These are phyloP conservation scores for Drosophila sordidula DNA, from an alignment of 2,888 invertebrate species.

Conservation along the genomic window DNA sequence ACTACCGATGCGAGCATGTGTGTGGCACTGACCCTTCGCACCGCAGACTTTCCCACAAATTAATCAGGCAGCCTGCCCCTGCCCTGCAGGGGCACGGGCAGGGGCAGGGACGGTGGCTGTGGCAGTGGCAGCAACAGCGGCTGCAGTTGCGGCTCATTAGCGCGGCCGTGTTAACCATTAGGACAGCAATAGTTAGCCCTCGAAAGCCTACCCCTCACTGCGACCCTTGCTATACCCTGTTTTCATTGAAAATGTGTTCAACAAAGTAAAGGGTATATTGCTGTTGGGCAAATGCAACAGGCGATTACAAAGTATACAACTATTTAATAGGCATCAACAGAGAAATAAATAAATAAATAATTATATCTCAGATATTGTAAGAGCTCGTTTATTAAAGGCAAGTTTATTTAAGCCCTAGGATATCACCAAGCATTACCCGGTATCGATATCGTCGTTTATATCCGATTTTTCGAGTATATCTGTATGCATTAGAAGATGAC, in stretches of 20 bases:
- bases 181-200: slow-evolving; percentile 26
- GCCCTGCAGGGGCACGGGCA: not conserved
- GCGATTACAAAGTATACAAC: not conserved
- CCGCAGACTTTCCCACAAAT: slow-evolving; percentile 65
- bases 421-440: too few relatives aligned
- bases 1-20: slow-evolving; percentile 1
- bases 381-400: too few relatives aligned
- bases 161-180: slow-evolving; percentile 61
- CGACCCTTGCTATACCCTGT: slow-evolving; percentile 24
- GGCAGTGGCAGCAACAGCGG: slow-evolving; percentile 1
- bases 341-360: too few relatives aligned
- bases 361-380: too few relatives aligned
- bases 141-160: slow-evolving; percentile 68
- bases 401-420: too few relatives aligned
- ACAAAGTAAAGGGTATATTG: not conserved
- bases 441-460: too few relatives aligned
- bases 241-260: not conserved
- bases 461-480: too few relatives aligned
- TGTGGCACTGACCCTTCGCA: slow-evolving; percentile 40
- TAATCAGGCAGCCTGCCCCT: too few relatives aligned
- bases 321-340: too few relatives aligned
- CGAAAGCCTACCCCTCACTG: not conserved
- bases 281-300: not conserved
- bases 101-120: not conserved
- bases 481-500: too few relatives aligned